Evolutionary conservation across 2,797 vertebrate genomes (phyloP).

Genomic region (Phalloptychus januarius): DNA sequence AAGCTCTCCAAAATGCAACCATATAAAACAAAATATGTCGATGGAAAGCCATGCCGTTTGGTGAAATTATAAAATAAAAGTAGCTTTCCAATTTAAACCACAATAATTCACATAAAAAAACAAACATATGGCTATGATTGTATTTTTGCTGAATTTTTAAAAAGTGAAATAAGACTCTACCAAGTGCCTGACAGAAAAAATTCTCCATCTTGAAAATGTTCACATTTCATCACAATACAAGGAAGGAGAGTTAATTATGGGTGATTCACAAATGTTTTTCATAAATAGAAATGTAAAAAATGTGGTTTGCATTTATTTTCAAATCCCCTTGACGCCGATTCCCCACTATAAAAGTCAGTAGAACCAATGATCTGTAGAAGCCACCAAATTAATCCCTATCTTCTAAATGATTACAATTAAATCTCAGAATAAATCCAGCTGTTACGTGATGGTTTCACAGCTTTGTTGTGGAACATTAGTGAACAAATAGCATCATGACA

Average conservation of each 20-base stretch:
- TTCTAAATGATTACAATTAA: not conserved
- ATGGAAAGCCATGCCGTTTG: not conserved
- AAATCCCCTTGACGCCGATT: not conserved
- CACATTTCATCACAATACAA: not conserved
- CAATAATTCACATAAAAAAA: conserved; percentile 2
- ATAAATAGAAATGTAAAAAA: not conserved
- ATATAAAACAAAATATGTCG: not conserved
- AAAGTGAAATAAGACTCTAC: not conserved
- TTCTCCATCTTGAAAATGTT: not conserved
- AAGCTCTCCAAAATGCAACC: not conserved
- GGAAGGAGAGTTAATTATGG: not conserved
- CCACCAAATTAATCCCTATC: not conserved
- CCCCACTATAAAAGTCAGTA: not conserved
- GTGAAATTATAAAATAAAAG: not conserved
- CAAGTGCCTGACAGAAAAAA: not conserved
- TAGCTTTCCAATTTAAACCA: not conserved
- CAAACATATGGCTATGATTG: not conserved
- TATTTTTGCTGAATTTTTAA: not conserved
- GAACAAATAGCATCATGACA: not conserved
- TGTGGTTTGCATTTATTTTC: not conserved
- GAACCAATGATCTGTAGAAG: not conserved
- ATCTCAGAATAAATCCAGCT: not conserved
- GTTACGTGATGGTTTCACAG: not conserved
- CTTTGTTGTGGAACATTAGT: not conserved
- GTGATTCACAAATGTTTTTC: not conserved